Evolutionary conservation across 2,113 vertebrate genomes (phyloP).

Genomic region (Rhabdornis inornatus): DNA sequence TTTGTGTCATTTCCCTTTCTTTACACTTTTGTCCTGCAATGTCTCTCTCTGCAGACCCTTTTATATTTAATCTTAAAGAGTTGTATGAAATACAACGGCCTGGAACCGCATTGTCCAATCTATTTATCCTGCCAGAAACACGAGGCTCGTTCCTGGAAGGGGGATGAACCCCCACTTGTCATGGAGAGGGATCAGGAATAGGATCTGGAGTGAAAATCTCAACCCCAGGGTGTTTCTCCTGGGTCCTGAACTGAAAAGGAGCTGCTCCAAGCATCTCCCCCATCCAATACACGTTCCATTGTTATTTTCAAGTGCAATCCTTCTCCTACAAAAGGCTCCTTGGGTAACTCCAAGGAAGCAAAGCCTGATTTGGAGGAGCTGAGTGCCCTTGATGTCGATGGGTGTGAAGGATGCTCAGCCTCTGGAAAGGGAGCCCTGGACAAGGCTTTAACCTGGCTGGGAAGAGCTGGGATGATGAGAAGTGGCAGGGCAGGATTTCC

Average conservation of each 20-base stretch:
- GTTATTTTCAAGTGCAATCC: background rate
- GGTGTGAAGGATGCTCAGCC: background rate
- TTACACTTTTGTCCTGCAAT: background rate
- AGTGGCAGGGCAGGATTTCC: background rate
- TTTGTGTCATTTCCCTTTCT: background rate
- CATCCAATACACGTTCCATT: rapidly evolving
- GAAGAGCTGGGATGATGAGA: background rate
- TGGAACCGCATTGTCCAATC: background rate
- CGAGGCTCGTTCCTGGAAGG: rapidly evolving
- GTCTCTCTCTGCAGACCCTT: background rate
- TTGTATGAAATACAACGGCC: rapidly evolving
- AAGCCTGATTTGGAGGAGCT: background rate
- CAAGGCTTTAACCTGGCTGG: background rate
- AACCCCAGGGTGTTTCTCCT: background rate
- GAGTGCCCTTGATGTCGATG: background rate
- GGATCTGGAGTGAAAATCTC: background rate
- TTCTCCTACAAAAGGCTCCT: background rate
- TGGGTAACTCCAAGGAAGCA: background rate
- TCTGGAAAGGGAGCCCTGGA: background rate
- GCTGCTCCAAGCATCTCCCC: background rate
- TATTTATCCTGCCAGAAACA: background rate
- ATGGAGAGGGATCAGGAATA: background rate
- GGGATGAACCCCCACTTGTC: background rate
- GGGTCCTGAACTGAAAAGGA: background rate
- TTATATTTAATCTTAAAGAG: background rate